Percentiles rank a stretch among this genome's conserved stretches.
phyloP scores from a whole-genome alignment of 2,113 vertebrate genomes.

The Malurus elegans region DNA sequence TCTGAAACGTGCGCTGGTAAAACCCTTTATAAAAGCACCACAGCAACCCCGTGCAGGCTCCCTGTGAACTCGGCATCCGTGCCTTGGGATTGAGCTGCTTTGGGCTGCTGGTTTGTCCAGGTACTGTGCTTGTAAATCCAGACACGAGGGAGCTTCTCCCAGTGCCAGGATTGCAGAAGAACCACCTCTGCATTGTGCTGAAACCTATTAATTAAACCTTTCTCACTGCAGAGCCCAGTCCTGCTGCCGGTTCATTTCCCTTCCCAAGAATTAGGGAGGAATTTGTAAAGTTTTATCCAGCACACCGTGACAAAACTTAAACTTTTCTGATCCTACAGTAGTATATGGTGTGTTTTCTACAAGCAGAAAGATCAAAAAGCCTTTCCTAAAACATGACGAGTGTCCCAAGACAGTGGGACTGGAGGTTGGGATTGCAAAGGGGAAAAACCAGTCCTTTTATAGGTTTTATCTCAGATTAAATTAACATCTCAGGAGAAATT shows the following conservation, averaged over 20 bases:
- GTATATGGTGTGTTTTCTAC: neutral
- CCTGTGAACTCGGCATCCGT: neutral
- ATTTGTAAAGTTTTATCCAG: neutral
- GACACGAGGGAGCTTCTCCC: neutral
- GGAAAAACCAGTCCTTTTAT: neutral
- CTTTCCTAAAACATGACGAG: fast-evolving
- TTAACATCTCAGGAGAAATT: neutral
- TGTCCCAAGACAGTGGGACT: neutral
- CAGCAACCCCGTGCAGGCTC: neutral
- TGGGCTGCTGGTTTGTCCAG: neutral
- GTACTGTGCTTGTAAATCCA: neutral
- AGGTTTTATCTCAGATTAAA: neutral
- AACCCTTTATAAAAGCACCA: neutral
- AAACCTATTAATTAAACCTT: neutral
- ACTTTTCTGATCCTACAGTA: neutral
- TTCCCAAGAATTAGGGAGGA: neutral
- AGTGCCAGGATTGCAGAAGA: neutral
- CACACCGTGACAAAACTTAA: fast-evolving
- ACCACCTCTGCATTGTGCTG: neutral
- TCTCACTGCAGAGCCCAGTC: neutral
- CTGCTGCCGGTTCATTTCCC: neutral
- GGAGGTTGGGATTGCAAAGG: neutral
- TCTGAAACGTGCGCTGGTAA: neutral
- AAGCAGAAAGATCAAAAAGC: neutral
- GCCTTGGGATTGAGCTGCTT: neutral